Conservation (phyloP, 1,140 invertebrate genomes). For the Lepidotrigona ventralis region DNA sequence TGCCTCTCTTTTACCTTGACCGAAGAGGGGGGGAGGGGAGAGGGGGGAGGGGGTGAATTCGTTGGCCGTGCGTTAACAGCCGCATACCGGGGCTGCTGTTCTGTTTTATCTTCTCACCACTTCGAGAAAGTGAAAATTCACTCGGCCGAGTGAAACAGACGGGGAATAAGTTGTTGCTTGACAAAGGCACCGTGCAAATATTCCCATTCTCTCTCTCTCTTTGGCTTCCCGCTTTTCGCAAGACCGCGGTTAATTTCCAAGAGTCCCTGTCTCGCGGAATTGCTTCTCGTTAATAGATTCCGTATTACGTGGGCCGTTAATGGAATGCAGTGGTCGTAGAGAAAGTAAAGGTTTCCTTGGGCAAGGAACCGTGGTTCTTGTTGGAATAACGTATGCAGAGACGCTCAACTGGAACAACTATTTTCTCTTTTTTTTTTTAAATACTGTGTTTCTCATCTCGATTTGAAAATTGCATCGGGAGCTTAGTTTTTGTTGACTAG, state of each 20-base stretch:
- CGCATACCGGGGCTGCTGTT: background rate
- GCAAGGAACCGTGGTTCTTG: background rate
- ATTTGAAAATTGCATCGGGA: background rate
- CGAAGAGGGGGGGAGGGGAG: background rate
- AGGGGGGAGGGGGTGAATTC: too few relatives aligned
- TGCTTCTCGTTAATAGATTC: slow-evolving; percentile 1
- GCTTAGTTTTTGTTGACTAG: background rate
- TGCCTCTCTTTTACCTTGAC: background rate
- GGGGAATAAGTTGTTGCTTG: background rate
- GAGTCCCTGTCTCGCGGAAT: background rate
- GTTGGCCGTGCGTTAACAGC: background rate
- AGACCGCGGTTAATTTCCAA: background rate
- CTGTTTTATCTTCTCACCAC: background rate
- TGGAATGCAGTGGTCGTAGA: background rate
- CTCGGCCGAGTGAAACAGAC: background rate
- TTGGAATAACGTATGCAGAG: background rate
- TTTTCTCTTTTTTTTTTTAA: background rate
- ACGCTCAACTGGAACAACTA: too few relatives aligned
- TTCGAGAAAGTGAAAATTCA: background rate
- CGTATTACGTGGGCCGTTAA: background rate
- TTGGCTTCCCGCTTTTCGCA: background rate
- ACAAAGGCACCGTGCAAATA: background rate
- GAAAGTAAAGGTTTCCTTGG: background rate
- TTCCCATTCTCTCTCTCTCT: background rate
- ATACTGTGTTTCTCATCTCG: background rate